phyloP scores from a whole-genome alignment of 2,888 invertebrate genomes.

The Polydrusus pterygomalis region DNA sequence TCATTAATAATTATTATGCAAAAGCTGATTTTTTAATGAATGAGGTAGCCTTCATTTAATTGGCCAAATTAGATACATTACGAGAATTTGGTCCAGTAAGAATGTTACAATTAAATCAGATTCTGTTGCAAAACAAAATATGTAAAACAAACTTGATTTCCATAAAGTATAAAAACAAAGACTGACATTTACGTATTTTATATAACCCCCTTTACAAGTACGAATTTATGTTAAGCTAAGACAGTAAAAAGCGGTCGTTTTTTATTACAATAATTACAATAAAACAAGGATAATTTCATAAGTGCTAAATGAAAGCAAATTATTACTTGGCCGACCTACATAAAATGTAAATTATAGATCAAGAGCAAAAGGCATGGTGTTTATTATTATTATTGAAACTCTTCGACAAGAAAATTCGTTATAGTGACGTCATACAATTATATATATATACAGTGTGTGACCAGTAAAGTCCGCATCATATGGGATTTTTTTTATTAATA shows the following conservation, averaged over 20 bases:
- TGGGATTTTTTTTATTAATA: too few relatives aligned
- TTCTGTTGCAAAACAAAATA: constrained; percentile 1
- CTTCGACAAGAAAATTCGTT: too few relatives aligned
- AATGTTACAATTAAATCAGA: constrained; percentile 4
- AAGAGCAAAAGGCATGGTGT: neutral
- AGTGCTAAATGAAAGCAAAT: constrained; percentile 29
- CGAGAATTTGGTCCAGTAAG: neutral
- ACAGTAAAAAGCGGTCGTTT: neutral
- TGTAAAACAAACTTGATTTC: neutral
- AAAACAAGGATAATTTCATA: constrained; percentile 22
- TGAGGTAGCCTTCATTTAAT: too few relatives aligned
- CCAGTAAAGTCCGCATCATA: too few relatives aligned
- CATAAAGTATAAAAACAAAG: neutral
- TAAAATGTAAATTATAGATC: constrained; percentile 16
- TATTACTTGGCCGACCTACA: constrained; percentile 26
- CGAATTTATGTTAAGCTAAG: constrained; percentile 10
- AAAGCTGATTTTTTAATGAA: neutral
- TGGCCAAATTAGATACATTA: too few relatives aligned
- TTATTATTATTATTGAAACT: too few relatives aligned
- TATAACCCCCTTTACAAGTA: neutral
- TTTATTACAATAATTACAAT: neutral
- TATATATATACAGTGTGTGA: too few relatives aligned
- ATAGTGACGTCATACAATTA: too few relatives aligned
- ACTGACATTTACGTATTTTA: neutral
- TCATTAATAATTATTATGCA: too few relatives aligned